Base-by-base conservation (phyloP, 2,888 invertebrate genomes). In the Yponomeuta evonymella region DNA sequence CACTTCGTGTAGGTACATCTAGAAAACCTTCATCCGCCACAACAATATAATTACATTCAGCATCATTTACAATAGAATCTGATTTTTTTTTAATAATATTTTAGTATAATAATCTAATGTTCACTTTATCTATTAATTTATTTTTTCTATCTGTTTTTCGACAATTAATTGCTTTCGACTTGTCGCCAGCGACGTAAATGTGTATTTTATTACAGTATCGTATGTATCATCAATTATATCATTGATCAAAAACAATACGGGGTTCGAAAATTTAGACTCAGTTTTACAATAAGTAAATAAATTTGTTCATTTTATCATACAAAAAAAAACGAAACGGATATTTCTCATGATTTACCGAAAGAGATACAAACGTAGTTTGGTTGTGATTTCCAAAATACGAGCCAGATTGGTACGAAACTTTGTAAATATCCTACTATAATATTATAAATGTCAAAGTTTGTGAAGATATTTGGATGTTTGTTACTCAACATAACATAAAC, bases 61-160 rank as follows among this genome's bases (percentile, higher is more conserved):
- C 77, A 82, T 81, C 79, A 81, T 81, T 79, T 82, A 83, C 82
- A 82, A 81, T 82, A 81, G 75, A 82, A 72, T 72, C 71, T 43
- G 70, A 70, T 58, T 73, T 72, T 73, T 74, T 51, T 68, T 73
- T 74, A 69, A 72, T 71, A 72, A 64, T 72, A 70, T 29, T 10
- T 58, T 12, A 51, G 48, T 65, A n/a, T 15, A 15, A 15, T 15
- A 58, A 15, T 58, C 51, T 58, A 58, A 58, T 12, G 51, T 15
- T 15, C 51, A 58, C 51, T 58, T 58, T 58, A 12, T 2, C 36
- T 48, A 33, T 65, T 8, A 36, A 70, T 48, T 73, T 72, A 74
- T 73, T 73, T 15, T 65, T 43, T 48, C 63, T 48, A 63, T 62
- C 67, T 43, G n/a, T 2, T 70, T 62, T 48, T 15, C 63, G 67